phyloP scores from a whole-genome alignment of 1,140 invertebrate species.

The Listronotus bonariensis region DNA sequence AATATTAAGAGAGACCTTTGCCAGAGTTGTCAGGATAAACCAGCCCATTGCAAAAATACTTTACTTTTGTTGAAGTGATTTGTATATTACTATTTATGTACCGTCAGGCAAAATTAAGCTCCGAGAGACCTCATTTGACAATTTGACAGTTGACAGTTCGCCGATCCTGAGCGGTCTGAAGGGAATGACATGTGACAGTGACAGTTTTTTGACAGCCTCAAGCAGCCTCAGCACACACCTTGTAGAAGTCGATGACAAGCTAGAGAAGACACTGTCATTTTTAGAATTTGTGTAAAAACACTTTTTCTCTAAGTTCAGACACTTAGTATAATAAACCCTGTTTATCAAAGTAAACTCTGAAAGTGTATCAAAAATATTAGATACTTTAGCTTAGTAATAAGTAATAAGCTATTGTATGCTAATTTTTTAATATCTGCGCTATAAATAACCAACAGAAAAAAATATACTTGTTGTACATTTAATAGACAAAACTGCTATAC shows the following conservation, averaged over 20 bases:
- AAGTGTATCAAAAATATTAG: too few relatives aligned
- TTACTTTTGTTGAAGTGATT: conserved; percentile 17
- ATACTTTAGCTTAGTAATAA: too few relatives aligned
- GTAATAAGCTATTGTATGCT: too few relatives aligned
- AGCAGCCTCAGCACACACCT: conserved; percentile 41
- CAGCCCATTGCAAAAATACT: conserved; percentile 5
- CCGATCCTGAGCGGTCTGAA: conserved; percentile 14
- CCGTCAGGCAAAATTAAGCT: conserved; percentile 49
- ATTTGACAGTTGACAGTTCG: conserved; percentile 6
- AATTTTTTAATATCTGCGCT: too few relatives aligned
- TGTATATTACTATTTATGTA: conserved; percentile 40
- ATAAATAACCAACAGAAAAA: too few relatives aligned
- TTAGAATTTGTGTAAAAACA: conserved; percentile 28
- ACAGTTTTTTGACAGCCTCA: conserved; percentile 36
- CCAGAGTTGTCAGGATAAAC: background rate
- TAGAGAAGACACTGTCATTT: conserved; percentile 52
- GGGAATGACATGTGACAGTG: conserved; percentile 21
- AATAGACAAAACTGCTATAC: too few relatives aligned
- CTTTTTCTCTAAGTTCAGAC: background rate
- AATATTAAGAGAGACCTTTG: background rate
- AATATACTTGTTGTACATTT: too few relatives aligned
- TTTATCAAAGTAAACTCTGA: too few relatives aligned
- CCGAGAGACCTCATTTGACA: conserved; percentile 35
- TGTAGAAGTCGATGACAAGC: conserved; percentile 46
- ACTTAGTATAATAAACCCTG: too few relatives aligned